These are phyloP conservation scores for Sterna hirundo DNA, from an alignment of 2,113 vertebrate species.

Conservation along the genomic window DNA sequence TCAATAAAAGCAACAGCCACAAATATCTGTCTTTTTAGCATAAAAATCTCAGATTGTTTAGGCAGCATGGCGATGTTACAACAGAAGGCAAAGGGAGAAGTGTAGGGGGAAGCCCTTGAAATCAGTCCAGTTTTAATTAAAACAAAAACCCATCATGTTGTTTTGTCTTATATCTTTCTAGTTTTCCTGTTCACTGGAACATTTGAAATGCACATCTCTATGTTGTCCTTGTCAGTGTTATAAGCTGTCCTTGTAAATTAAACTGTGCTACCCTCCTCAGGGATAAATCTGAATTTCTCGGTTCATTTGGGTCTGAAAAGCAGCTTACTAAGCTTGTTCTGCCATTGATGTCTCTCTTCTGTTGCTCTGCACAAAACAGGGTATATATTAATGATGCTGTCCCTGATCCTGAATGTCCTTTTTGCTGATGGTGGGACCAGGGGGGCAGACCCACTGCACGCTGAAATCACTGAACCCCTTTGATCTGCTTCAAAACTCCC, in stretches of 20 bases:
- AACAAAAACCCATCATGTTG: not conserved
- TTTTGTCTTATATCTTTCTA: not conserved
- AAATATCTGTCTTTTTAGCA: not conserved
- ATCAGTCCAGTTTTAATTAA: slow-evolving; percentile 25
- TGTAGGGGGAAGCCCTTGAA: not conserved
- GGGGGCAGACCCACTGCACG: not conserved
- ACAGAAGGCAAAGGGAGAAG: not conserved
- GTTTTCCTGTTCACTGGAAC: not conserved
- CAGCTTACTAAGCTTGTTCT: slow-evolving; percentile 50
- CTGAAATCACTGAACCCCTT: not conserved
- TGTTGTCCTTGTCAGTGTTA: slow-evolving; percentile 49
- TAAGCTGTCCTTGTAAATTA: slow-evolving; percentile 63
- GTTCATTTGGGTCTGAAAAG: slow-evolving; percentile 54
- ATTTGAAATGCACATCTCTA: slow-evolving; percentile 6
- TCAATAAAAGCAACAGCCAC: not conserved
- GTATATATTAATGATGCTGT: slow-evolving; percentile 4
- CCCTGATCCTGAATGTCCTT: not conserved
- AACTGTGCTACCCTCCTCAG: slow-evolving; percentile 35
- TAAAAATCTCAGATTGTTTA: not conserved
- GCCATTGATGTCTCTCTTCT: slow-evolving; percentile 38
- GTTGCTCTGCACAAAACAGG: not conserved
- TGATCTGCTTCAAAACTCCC: not conserved
- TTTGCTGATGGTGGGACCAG: slow-evolving; percentile 20
- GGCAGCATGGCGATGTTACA: not conserved
- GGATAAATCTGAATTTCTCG: slow-evolving; percentile 50